phyloP scores from a whole-genome alignment of 2,797 vertebrate genomes.

The Trematomus bernacchii region DNA sequence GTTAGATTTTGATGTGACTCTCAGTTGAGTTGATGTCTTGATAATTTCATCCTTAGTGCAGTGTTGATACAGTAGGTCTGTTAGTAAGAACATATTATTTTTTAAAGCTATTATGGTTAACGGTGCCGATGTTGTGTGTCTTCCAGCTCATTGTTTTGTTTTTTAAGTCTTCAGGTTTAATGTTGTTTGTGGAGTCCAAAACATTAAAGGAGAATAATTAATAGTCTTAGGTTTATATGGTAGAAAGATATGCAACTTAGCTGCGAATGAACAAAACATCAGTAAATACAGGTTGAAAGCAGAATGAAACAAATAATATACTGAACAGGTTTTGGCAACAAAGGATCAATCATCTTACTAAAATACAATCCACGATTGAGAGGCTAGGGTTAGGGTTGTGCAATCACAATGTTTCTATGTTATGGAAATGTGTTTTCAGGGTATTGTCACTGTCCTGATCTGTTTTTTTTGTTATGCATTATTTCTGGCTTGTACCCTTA shows the following conservation, averaged over 20 bases:
- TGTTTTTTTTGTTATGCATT: slow-evolving; percentile 16
- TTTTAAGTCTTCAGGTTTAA: no score
- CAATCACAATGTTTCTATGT: background rate
- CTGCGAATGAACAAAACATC: no score
- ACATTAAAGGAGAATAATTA: no score
- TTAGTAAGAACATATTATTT: background rate
- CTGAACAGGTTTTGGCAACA: background rate
- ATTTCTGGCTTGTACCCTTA: slow-evolving; percentile 14
- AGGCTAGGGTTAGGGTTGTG: background rate
- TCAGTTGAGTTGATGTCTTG: background rate
- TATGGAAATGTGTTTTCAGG: slow-evolving; percentile 11
- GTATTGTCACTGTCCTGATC: slow-evolving; percentile 16
- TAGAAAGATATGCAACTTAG: no score
- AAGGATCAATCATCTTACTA: background rate
- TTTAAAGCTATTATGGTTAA: background rate
- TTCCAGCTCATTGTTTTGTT: no score
- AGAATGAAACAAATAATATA: background rate
- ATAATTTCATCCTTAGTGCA: background rate
- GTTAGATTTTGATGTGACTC: background rate
- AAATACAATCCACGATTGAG: background rate
- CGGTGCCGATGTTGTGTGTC: background rate
- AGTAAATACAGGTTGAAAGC: background rate
- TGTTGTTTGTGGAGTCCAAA: no score
- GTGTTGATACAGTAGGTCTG: background rate
- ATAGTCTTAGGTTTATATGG: background rate